These are phyloP conservation scores for Colius striatus DNA, from an alignment of 2,113 vertebrate genomes.

Conservation along the genomic window DNA sequence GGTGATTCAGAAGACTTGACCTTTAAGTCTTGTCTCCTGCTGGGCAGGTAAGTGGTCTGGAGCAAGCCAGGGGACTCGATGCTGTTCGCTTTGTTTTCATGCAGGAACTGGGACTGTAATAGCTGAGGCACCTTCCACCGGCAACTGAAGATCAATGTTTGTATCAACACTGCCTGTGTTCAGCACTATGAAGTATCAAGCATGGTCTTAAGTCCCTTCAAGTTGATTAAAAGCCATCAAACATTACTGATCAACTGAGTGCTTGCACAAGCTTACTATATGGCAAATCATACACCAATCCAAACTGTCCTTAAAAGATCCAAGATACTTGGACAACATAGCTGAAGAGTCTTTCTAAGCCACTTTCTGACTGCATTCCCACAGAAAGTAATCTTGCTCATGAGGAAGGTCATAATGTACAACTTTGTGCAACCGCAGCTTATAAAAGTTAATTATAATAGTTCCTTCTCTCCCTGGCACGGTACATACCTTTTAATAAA, in stretches of 20 bases:
- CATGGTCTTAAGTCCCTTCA: neutral
- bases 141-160: neutral
- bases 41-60: neutral
- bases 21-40: neutral
- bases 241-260: neutral
- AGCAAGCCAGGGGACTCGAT: neutral
- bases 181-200: neutral
- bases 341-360: neutral
- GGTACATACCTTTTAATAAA: conserved; percentile 47
- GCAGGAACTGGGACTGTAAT: rapidly evolving
- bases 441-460: conserved; percentile 38
- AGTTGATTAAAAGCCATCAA: neutral
- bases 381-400: neutral
- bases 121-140: neutral
- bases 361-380: neutral
- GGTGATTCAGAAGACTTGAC: neutral
- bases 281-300: neutral
- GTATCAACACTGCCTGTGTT: neutral
- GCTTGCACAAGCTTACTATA: neutral
- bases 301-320: neutral
- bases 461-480: neutral
- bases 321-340: neutral
- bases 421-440: neutral
- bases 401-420: neutral
- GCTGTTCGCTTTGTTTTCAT: neutral